phyloP scores from a whole-genome alignment of 2,797 vertebrate species.

The Periparus ater region DNA sequence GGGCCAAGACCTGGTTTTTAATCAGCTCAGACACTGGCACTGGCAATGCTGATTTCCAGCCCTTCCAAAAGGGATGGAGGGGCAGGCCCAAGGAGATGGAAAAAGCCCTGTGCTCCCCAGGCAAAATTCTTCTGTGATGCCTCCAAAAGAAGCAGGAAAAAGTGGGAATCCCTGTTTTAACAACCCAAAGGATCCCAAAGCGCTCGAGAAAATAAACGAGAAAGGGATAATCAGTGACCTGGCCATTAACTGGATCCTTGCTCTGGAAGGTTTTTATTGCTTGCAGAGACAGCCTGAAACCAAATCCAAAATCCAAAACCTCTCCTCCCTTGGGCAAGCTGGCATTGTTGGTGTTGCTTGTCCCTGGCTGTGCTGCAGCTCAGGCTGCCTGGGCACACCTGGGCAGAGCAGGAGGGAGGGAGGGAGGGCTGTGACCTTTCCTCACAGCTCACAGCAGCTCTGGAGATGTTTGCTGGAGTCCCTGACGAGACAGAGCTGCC shows the following conservation, averaged over 20 bases:
- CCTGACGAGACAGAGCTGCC: not conserved
- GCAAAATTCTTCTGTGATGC: not conserved
- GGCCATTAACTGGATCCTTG: not conserved
- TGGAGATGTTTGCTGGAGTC: not conserved
- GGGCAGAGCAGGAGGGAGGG: not conserved
- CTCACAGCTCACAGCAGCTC: slow-evolving; percentile 22
- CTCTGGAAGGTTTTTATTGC: not conserved
- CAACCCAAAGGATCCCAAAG: not conserved
- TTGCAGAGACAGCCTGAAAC: not conserved
- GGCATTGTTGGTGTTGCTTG: not conserved
- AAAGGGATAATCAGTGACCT: not conserved
- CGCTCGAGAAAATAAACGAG: not conserved
- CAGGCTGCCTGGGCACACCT: not conserved
- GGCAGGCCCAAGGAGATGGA: not conserved
- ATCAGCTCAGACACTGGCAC: not conserved
- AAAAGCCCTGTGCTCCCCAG: not conserved
- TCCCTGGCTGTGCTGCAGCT: not conserved
- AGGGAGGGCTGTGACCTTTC: not conserved
- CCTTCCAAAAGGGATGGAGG: not conserved
- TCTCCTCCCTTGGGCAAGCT: not conserved
- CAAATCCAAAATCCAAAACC: not conserved
- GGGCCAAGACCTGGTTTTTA: not conserved
- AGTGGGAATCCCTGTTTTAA: not conserved
- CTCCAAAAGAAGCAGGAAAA: not conserved
- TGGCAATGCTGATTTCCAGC: not conserved